phyloP scores from a whole-genome alignment of 1,140 invertebrate species.

The Cotesia typhae region DNA sequence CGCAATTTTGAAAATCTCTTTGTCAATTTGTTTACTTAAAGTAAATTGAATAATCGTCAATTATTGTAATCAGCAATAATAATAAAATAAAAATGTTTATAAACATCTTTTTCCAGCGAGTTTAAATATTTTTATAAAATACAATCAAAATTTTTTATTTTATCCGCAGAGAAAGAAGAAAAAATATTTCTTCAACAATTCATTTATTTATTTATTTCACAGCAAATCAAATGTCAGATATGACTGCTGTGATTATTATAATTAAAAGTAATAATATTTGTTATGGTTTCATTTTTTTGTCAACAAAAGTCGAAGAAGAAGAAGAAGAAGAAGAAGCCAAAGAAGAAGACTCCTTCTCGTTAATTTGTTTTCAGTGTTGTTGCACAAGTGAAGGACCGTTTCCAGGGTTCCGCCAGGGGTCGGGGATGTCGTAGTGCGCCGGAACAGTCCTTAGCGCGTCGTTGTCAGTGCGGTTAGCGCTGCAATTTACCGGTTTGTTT shows the following conservation, averaged over 20 bases:
- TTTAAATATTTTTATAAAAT: no score
- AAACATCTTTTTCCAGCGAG: no score
- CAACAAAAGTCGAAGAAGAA: not conserved
- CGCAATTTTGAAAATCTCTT: no score
- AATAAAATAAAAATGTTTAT: no score
- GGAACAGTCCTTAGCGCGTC: slow-evolving; percentile 77
- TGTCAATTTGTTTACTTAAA: no score
- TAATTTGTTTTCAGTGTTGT: slow-evolving; percentile 54
- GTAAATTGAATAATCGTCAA: no score
- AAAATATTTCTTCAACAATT: not conserved
- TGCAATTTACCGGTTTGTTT: slow-evolving; percentile 76
- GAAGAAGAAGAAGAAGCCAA: slow-evolving; percentile 30
- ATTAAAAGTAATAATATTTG: not conserved
- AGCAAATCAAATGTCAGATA: no score
- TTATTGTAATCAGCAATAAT: no score
- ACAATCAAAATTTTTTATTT: no score
- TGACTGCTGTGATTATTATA: no score
- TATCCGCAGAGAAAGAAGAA: not conserved
- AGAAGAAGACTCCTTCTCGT: slow-evolving; percentile 24
- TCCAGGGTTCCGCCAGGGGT: slow-evolving; percentile 61
- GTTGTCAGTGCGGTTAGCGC: slow-evolving; percentile 68
- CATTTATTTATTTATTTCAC: no score
- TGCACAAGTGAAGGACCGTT: slow-evolving; percentile 59
- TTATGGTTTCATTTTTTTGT: not conserved
- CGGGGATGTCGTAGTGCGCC: slow-evolving; percentile 74